Evolutionary conservation across 2,888 invertebrate species (phyloP), one percentile per base, ranked within the genome.

Genomic region (Oxyscelio sp.): DNA sequence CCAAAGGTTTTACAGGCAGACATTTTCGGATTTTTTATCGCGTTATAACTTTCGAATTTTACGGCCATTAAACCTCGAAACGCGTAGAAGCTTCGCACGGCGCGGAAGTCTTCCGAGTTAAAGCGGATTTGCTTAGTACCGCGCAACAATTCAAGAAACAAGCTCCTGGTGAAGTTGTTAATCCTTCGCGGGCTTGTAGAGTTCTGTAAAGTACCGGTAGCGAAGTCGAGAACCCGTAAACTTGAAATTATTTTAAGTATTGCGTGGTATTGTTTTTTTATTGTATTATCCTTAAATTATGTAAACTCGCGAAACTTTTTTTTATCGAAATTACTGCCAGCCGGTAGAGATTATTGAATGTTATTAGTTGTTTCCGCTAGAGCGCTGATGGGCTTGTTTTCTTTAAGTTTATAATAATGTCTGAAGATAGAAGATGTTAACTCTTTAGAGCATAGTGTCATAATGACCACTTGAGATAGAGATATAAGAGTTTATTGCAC

Each of bases 71-170:
- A 68, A 66, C 15, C 24, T 19, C 9, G 66, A 38, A 77, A 59
- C 52, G 50, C 59, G 34, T 40, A 50, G 61, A 17, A 58, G 66
- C 54, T 52, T 58, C 63, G 31, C 24, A 65, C 13, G 50, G 48
- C 52, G 74, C 40, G 34, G 34, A 56, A 66, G 61, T 73, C 61
- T 73, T 61, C 58, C 61, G 73, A 50, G 77, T 66, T 77, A 77
- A 77, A 75, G 65, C 56, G 74, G 77, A 66, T 66, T 77, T 77
- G 56, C 66, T 48, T 54, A 66, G 58, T 38, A 59, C 58, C 58
- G 66, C 59, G 52, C 59, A 66, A 66, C 66, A 77, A 77, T 77
- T 77, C 77, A 65, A 66, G 77, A 77, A 77, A 77, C 66, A 77
- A 77, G 77, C 65, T 75, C 58, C 54, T 56, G 19, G 56, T 31